Base-by-base conservation (phyloP, 2,797 vertebrate species). In the Tauraco hartlaubi region DNA sequence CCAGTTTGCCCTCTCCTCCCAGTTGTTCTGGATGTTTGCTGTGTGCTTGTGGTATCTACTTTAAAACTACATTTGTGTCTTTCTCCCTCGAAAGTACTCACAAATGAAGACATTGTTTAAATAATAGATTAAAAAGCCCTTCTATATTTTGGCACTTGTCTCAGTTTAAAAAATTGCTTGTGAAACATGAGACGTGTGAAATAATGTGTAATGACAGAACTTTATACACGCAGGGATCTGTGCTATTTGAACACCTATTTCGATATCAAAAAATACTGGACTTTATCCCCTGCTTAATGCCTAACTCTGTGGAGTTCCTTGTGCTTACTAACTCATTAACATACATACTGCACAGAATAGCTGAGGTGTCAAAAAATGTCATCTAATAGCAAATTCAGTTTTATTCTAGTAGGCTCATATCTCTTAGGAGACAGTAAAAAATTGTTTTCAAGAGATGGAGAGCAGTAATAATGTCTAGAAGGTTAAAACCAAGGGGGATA, bases 261-360 rank as follows among this genome's bases (percentile, higher is more conserved):
- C 92, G 88, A 74, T 87, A 95, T 95, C 85, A 96, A 92, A 95
- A 77, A 62, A 81, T 84, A 78, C 7, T 35, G 48, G 31, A 46
- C 90, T 94, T 95, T 94, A 59, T 75, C 67, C 88, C 55, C 88
- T 85, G 55, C 71, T 93, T 84, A 59, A 81, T 92, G 46, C 79
- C 63, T 69, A 76, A 46, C 73, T 85, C 85, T 76, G 19, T 79
- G 85, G 82, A 71, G 67, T 79, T 90, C 80, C 88, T 85, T 85
- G 31, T 74, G 79, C 71, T 95, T 67, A 44, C 71, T 73, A 92
- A 92, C 94, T 96, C 71, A 88, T 90, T 95, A 88, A 88, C 67
- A 33, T 67, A 63, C n/a, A 15, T 10, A 29, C 75, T 86, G 31
- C 72, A 76, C 63, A 76, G 82, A 88, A 76, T 25, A 92, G 51